Base-by-base conservation (phyloP, 2,113 vertebrate genomes). In the Zosterops lateralis region DNA sequence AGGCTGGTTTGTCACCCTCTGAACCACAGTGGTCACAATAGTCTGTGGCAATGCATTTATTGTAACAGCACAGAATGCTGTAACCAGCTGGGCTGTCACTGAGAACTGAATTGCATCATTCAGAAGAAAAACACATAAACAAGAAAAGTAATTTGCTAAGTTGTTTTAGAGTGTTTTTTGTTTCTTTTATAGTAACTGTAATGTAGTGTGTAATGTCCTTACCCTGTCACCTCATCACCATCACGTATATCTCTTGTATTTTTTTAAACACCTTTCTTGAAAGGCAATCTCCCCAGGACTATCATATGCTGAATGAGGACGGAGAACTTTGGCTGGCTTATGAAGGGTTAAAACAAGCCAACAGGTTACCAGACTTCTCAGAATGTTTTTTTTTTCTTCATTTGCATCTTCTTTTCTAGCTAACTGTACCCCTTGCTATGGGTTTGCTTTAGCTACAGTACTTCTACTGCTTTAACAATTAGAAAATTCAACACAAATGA, bases 261-360 rank as follows among this genome's bases (percentile, higher is more conserved):
- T 98, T 97, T 97, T 97, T 97, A 97, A 97, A 95, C 97, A 91
- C 91, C 83, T 97, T 97, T 96, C 94, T 95, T 98, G 98, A 98
- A 98, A 99, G 99, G 98, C 98, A 98, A 87, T 98, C 98, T 90
- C 97, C 98, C 97, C 98, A 98, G 98, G 99, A 99, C 97, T 98
- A 95, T 97, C 98, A 98, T 98, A 95, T 98, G 97, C 97, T 99
- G 98, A 99, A 99, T 98, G 99, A 99, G 98, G 99, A 99, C 74
- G 99, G 99, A 98, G 99, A 99, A 97, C 98, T 99, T 97, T 99
- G 99, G 99, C 98, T 99, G 98, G 99, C 98, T 98, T 99, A 99
- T 99, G 98, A 99, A 98, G 99, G 99, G 98, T 99, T 99, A 98
- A 99, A 99, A 98, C 98, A 99, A 98, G 98, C 99, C 97, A 99